Evolutionary conservation across 2,888 invertebrate species (phyloP), one percentile per base, ranked within the genome.

Genomic region (Panorpa germanica): DNA sequence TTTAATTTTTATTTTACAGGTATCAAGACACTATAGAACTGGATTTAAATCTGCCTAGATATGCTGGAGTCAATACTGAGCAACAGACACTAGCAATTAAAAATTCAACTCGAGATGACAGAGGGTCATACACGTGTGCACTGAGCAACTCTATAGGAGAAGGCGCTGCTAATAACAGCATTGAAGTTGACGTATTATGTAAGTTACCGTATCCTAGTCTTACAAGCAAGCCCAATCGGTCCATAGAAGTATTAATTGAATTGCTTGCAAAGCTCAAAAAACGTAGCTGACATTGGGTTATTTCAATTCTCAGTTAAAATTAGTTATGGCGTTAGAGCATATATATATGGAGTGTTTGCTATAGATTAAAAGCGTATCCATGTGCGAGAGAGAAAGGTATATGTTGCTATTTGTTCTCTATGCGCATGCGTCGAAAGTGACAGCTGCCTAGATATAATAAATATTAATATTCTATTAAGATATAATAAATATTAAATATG

Each of bases 101-200:
- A 43, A 72, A 80, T 41, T 70, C 83, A 1, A 65, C 67, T 3
- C 66, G 81, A 7, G 61, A 61, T 2, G 90, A 91, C 52, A 72
- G 76, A 53, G 91, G 88, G 29, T 70, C 73, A 43, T 93, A 91
- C 53, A 69, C 71, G 15, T 91, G 90, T 46, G 59, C 70, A 35
- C 64, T 88, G 26, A 64, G 69, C 39, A 93, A 93, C 49, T 65
- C 64, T 16, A 76, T 86, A 16, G 86, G 83, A 4, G 63, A 69
- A 27, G 71, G 74, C 7, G 64, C 65, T 38, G 78, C 83, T 7
- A 67, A 71, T n/a, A 70, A 72, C 21, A 63, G 59, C 41, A 71
- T 82, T 32, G 65, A 69, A 42, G 70, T 90, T 30, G 75, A 81
- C 47, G 78, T 88, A 6, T 63, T 75, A 36, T 85, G 88, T 88